Evolutionary conservation across 2,797 vertebrate genomes (phyloP), one percentile per base, ranked within the genome.

Genomic region (Eleutherodactylus coqui): DNA sequence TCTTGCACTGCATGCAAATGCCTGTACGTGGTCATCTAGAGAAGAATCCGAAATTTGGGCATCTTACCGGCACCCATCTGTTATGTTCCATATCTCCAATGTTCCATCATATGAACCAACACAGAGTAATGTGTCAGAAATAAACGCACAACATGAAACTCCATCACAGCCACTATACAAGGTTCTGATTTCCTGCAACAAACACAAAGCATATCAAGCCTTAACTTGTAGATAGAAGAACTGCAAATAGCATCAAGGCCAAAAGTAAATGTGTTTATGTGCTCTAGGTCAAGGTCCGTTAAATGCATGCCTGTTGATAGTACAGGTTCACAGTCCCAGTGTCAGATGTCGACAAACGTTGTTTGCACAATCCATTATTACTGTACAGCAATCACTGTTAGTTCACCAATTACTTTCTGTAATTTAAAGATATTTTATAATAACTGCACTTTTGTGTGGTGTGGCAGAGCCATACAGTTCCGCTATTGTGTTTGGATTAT

Each of bases 71-170:
- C 94, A 96, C 32, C 95, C 94, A 11, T 89, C 95, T 36, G 75
- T 87, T 4, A 95, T 83, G 88, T 97, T 94, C 97, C 96, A 97
- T 27, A 94, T 90, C 88, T 97, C 96, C 55, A 97, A 90, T 24
- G 89, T 92, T 24, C 97, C 97, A 0, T 95, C 91, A 27, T 93
- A 96, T 8, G 95, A 95, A 34, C 95, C 94, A 1, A 96, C 92
- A 16, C 92, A 95, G 1, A 98, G 90, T 49, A 85, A 70, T 1
- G 58, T 88, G 17, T 96, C 92, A 0, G 90, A 92, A 45, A 97
- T 89, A 73, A 97, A 96, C 0, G 90, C 70, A 14, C 95, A 96
- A 58, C 93, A 93, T 0, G 97, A 96, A 85, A 98, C 90, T 41
- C 97, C 96, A 1, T 96, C 96, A 51, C 95, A 95, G 89, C 91